Evolutionary conservation across 2,888 invertebrate genomes (phyloP).

Genomic region (Meiosimyza platycephala): DNA sequence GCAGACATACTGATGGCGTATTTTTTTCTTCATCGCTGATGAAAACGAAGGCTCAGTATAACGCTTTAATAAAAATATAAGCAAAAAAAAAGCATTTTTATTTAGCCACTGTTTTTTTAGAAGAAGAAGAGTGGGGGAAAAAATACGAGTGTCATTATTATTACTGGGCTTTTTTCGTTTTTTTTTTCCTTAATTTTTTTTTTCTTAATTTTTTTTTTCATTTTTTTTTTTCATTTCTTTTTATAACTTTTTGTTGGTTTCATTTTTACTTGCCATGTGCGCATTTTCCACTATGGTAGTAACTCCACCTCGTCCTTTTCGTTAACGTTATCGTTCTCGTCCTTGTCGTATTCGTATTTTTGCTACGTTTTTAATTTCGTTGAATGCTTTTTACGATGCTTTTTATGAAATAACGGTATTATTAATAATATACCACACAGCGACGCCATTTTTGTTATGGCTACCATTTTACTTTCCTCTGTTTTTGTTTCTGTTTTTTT

Average conservation of each 20-base stretch:
- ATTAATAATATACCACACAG: conserved; percentile 28
- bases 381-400: conserved; percentile 50
- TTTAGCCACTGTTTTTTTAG: too few species aligned
- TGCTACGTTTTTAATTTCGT: conserved; percentile 37
- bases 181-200: not conserved
- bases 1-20: too few species aligned
- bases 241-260: not conserved
- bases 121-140: not conserved
- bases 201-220: not conserved
- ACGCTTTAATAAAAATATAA: too few species aligned
- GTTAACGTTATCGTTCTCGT: not conserved
- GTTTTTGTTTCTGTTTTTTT: not conserved
- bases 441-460: conserved; percentile 28
- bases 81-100: too few species aligned
- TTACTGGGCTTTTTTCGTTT: not conserved
- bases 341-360: conserved; percentile 5
- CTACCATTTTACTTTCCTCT: not conserved
- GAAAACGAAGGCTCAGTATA: too few species aligned
- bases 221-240: not conserved
- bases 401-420: conserved; percentile 47
- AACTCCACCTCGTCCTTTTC: not conserved
- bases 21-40: too few species aligned
- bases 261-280: not conserved
- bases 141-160: conserved; percentile 16
- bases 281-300: too few species aligned